phyloP scores from a whole-genome alignment of 2,888 invertebrate species.

The Limenitis camilla region DNA sequence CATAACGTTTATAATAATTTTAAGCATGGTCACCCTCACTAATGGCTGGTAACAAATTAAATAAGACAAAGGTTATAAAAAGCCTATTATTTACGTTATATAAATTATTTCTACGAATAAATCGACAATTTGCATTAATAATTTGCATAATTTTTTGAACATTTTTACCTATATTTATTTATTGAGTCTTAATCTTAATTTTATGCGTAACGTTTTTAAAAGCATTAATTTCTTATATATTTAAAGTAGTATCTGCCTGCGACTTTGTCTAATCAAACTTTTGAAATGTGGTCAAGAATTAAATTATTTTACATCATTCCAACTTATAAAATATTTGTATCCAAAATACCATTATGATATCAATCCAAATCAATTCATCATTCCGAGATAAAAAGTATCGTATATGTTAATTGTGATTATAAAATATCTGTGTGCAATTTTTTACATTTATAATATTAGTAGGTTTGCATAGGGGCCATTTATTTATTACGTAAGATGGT shows the following conservation, averaged over 20 bases:
- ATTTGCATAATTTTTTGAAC: background rate
- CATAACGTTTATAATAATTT: too few relatives aligned
- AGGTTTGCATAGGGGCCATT: too few relatives aligned
- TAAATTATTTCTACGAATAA: background rate
- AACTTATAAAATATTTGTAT: background rate
- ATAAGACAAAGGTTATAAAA: slow-evolving; percentile 23
- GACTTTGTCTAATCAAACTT: background rate
- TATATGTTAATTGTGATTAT: too few relatives aligned
- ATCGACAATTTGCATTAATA: background rate
- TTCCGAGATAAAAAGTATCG: too few relatives aligned
- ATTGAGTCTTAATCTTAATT: too few relatives aligned
- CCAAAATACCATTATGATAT: too few relatives aligned
- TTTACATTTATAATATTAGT: too few relatives aligned
- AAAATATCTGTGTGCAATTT: too few relatives aligned
- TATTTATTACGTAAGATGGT: too few relatives aligned
- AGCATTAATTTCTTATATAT: background rate
- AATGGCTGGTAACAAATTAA: slow-evolving; percentile 24
- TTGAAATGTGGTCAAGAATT: background rate
- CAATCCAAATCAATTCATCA: too few relatives aligned
- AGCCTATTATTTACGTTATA: background rate
- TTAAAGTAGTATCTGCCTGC: background rate
- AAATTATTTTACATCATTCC: background rate
- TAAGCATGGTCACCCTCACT: slow-evolving; percentile 5
- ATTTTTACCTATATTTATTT: too few relatives aligned
- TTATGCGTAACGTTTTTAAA: too few relatives aligned